These are phyloP conservation scores for Crocuta crocuta DNA, from an alignment of 2,113 vertebrate species.

Conservation along the genomic window DNA sequence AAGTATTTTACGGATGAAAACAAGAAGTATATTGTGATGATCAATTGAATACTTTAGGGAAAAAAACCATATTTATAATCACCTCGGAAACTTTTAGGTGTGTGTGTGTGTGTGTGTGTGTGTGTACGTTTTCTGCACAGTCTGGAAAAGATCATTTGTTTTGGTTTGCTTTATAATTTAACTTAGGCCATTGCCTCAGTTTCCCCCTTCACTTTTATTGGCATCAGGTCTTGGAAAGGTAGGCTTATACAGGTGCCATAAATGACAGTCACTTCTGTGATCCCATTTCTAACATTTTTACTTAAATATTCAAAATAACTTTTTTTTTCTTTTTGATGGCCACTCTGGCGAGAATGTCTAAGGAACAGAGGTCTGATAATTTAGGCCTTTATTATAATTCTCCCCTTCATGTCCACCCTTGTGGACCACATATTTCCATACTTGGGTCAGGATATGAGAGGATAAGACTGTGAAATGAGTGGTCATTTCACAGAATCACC, in stretches of 20 bases:
- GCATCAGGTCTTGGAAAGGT: background rate
- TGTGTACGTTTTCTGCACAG: background rate
- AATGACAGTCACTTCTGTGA: background rate
- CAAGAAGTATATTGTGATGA: background rate
- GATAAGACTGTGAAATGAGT: background rate
- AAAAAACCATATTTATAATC: background rate
- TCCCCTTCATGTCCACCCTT: background rate
- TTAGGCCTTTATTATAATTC: background rate
- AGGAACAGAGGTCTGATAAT: background rate
- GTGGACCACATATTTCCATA: background rate
- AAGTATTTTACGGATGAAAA: conserved; percentile 25
- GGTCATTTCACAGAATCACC: background rate
- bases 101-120: background rate
- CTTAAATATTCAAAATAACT: background rate
- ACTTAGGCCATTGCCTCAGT: background rate
- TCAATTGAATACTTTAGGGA: background rate
- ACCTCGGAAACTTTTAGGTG: background rate
- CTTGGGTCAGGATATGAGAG: background rate
- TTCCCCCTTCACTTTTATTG: conserved; percentile 22
- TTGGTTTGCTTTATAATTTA: conserved; percentile 6
- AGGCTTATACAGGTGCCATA: background rate
- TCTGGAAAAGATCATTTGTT: background rate
- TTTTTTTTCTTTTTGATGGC: background rate
- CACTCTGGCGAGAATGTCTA: background rate
- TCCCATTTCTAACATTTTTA: background rate